Evolutionary conservation across 2,113 vertebrate species (phyloP), one percentile per base, ranked within the genome.

Genomic region (Poeciliopsis turrubarensis): DNA sequence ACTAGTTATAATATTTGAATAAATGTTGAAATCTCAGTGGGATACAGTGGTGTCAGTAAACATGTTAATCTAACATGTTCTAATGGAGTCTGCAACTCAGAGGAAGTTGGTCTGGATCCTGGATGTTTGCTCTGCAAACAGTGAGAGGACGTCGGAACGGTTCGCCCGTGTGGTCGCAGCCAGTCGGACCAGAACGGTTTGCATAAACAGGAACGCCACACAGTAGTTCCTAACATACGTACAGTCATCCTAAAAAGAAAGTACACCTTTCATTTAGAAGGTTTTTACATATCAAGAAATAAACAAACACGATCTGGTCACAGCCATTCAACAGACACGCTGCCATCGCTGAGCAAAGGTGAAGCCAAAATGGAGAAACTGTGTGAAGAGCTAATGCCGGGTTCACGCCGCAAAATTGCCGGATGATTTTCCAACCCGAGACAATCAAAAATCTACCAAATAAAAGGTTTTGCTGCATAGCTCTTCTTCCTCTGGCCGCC

Each of bases 81-180:
- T 57, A 57, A 57, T n/a, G 22, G 9, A 57, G 78, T 86, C 87
- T 86, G 80, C 86, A 70, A 86, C 72, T 79, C 31, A 34, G 77
- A 85, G 83, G 83, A 89, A 86, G 82, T 85, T 80, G 76, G 72
- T 30, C 79, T 80, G 80, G 72, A 83, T 66, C 62, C 84, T 25
- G 51, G 22, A 57, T 57, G 51, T 57, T 57, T 25, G 19, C 25
- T 87, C 5, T 2, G 84, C 75, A 85, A 86, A 89, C 81, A 82
- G 72, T 37, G 66, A 26, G 34, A 70, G 65, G 76, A 81, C 34
- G 71, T 44, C 39, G 75, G 67, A 31, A 76, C 75, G 67, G 60
- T 66, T 70, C 7, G 41, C 54, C 65, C 78, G 76, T 79, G 37
- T 30, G 39, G 65, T 81, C 66, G 9, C 9, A 81, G 37, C 57